These are phyloP conservation scores for Chanos chanos DNA, from an alignment of 2,797 vertebrate species.

Conservation along the genomic window DNA sequence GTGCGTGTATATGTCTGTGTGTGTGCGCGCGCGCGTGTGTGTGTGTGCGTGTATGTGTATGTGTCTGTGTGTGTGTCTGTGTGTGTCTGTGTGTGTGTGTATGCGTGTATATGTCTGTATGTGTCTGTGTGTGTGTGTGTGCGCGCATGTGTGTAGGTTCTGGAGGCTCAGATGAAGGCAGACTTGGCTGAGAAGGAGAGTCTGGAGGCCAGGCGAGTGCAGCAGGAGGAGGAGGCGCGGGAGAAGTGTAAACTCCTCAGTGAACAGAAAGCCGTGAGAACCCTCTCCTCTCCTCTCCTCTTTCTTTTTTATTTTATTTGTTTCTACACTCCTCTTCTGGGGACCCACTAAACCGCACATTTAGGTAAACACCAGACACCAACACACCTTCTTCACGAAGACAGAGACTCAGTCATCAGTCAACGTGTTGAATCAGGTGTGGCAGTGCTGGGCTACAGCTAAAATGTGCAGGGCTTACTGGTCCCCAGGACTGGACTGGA, in stretches of 20 bases:
- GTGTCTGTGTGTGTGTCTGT: too few relatives aligned
- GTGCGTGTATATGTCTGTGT: not conserved
- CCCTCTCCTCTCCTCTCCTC: slow-evolving; percentile 16
- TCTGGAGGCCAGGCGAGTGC: slow-evolving; percentile 84
- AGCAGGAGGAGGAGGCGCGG: slow-evolving; percentile 88
- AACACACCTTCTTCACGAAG: too few relatives aligned
- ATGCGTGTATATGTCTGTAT: not conserved
- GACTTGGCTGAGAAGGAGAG: slow-evolving; percentile 92
- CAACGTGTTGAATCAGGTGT: too few relatives aligned
- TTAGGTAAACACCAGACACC: too few relatives aligned
- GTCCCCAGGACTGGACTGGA: too few relatives aligned
- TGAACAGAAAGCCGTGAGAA: slow-evolving; percentile 94
- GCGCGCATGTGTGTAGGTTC: slow-evolving; percentile 67
- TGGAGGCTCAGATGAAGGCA: slow-evolving; percentile 94
- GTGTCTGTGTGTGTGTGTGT: not conserved
- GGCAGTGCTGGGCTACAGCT: too few relatives aligned
- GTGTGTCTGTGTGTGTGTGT: not conserved
- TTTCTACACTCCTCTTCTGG: slow-evolving; percentile 1
- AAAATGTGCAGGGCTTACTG: too few relatives aligned
- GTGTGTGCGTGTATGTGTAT: not conserved
- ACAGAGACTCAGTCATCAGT: too few relatives aligned
- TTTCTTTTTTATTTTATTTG: not conserved
- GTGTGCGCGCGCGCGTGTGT: not conserved
- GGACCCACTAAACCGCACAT: too few relatives aligned
- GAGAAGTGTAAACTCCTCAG: slow-evolving; percentile 95